phyloP scores from a whole-genome alignment of 2,888 invertebrate species.

The Stenodera caucasica region DNA sequence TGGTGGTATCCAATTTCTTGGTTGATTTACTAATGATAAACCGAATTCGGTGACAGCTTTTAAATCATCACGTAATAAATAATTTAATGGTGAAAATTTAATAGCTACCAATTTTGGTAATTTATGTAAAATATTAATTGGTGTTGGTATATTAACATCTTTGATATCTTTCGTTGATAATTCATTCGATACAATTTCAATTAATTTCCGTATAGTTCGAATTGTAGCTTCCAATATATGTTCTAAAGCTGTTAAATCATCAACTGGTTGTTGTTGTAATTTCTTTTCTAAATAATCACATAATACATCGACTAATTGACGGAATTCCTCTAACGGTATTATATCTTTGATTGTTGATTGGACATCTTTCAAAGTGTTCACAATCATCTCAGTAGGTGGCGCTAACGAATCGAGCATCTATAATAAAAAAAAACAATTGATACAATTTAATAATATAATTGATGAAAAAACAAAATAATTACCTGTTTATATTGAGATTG shows the following conservation, averaged over 20 bases:
- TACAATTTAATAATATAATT: too few species aligned
- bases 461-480: constrained; percentile 24
- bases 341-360: constrained; percentile 61
- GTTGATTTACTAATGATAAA: constrained; percentile 58
- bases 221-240: constrained; percentile 60
- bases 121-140: constrained; percentile 48
- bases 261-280: constrained; percentile 61
- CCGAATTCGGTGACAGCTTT: constrained; percentile 61
- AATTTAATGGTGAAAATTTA: constrained; percentile 64
- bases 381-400: constrained; percentile 62
- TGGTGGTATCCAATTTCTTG: constrained; percentile 65
- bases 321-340: constrained; percentile 67
- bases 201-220: constrained; percentile 46
- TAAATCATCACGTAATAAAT: constrained; percentile 63
- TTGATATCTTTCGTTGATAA: constrained; percentile 11
- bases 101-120: constrained; percentile 63
- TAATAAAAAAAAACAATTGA: too few species aligned
- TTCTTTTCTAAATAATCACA: constrained; percentile 68
- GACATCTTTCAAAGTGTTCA: constrained; percentile 61
- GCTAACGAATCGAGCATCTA: too few species aligned
- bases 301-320: constrained; percentile 62
- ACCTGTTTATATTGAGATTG: constrained; percentile 56
- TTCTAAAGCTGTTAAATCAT: constrained; percentile 66
- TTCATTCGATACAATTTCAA: constrained; percentile 35
- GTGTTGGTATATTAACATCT: constrained; percentile 12